Base-by-base conservation (phyloP, 2,113 vertebrate species). In the Motacilla tschutschensis region DNA sequence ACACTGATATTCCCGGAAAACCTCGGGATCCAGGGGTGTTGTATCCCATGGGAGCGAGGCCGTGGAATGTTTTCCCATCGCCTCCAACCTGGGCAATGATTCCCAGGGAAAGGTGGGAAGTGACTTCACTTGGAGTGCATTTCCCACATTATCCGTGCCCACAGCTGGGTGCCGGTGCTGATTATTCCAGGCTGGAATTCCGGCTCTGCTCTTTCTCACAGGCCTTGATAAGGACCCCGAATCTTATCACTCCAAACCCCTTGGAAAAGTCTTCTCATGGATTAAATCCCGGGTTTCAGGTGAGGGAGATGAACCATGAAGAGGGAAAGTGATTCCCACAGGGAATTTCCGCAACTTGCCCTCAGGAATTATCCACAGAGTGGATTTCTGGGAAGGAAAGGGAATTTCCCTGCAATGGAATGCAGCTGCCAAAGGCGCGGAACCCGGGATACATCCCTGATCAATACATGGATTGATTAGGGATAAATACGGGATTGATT, bases 41-140 rank as follows among this genome's bases (percentile, higher is more conserved):
- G 70, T 67, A 79, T 92, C 58, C 43, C 9, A 1, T 33, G 81
- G 66, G 72, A 79, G 38, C 4, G 6, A 25, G 89, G 91, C 73
- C 0, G 3, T 59, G 50, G 83, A 75, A 33, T 2, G 25, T 35
- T 80, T 92, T 90, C 76, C 72, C 70, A 44, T 20, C 48, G 1
- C 20, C 6, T 50, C 67, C 83, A 48, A 26, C 47, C 72, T 26
- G 35, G 55, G 63, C 38, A 24, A 5, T 2, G 51, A 82, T 84
- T 79, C 33, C 54, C 62, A 31, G 65, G 29, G 14, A 79, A 53
- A 21, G 22, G 43, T 62, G 69, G 6, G 36, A 83, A 62, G 81
- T 75, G 81, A 85, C 46, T 55, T 87, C 84, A 67, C 33, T 57
- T 18, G 76, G 81, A 83, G 87, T 25, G 22, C n/a, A 41, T 82